Evolutionary conservation across 1,140 invertebrate species (phyloP).

Genomic region (Pemphigus obesinymphae): DNA sequence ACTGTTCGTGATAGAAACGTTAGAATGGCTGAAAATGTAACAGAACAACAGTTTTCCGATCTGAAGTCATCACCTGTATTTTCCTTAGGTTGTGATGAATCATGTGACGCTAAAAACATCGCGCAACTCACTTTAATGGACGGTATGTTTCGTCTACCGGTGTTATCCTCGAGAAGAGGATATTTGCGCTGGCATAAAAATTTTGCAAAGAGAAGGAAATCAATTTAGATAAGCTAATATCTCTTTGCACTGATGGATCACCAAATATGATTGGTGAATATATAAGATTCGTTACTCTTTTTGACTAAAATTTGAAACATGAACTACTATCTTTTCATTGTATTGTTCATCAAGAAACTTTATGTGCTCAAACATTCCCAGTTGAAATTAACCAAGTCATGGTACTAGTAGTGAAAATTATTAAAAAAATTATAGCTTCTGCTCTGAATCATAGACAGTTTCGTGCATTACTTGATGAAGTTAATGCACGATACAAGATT

Average conservation of each 20-base stretch:
- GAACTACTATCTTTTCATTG: slow-evolving; percentile 48
- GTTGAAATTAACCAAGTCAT: slow-evolving; percentile 47
- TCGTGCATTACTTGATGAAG: too few relatives aligned
- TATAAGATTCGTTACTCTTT: slow-evolving; percentile 44
- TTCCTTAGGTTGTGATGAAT: too few relatives aligned
- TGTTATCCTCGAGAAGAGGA: slow-evolving; percentile 47
- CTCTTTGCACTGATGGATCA: too few relatives aligned
- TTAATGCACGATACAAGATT: too few relatives aligned
- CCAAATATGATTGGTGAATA: slow-evolving; percentile 45
- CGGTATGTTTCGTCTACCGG: slow-evolving; percentile 45
- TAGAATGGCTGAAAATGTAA: slow-evolving; percentile 48
- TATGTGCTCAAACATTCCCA: too few relatives aligned
- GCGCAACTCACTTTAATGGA: slow-evolving; percentile 48
- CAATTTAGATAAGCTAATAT: too few relatives aligned
- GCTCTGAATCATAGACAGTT: too few relatives aligned
- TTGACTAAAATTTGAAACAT: slow-evolving; percentile 48
- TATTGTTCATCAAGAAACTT: slow-evolving; percentile 48
- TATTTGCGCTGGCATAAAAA: slow-evolving; percentile 48
- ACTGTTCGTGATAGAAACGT: slow-evolving; percentile 47
- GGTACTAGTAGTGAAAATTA: slow-evolving; percentile 47
- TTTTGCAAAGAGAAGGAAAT: slow-evolving; percentile 47
- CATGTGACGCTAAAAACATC: slow-evolving; percentile 48
- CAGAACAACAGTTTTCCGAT: too few relatives aligned
- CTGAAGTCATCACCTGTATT: too few relatives aligned
- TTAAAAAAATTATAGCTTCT: slow-evolving; percentile 47